Evolutionary conservation across 2,888 invertebrate genomes (phyloP).

Genomic region (Meiosimyza decipiens): DNA sequence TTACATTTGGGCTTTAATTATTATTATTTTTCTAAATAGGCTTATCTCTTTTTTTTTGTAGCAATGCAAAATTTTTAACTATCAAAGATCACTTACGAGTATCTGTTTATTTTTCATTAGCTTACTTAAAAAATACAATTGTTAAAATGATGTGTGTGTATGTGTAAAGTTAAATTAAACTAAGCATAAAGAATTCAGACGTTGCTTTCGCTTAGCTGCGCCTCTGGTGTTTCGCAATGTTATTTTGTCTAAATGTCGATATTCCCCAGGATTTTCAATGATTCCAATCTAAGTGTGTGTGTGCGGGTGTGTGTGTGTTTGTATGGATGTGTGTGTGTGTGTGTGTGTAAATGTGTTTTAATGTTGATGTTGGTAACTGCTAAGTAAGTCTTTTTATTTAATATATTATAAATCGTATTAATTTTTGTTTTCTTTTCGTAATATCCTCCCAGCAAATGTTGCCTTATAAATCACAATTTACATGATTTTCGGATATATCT

Average conservation of each 20-base stretch:
- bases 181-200: too few relatives aligned
- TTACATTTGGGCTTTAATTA: too few relatives aligned
- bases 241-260: not conserved
- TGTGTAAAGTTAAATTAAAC: not conserved
- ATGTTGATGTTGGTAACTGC: conserved; percentile 8
- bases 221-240: not conserved
- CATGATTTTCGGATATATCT: conserved; percentile 37
- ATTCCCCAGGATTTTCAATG: not conserved
- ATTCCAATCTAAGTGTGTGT: conserved; percentile 19
- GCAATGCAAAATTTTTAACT: conserved; percentile 28
- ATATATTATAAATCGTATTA: conserved; percentile 26
- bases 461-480: not conserved
- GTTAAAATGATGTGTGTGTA: conserved; percentile 8
- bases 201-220: not conserved
- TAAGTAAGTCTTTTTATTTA: conserved; percentile 27
- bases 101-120: not conserved
- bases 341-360: conserved; percentile 16
- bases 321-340: conserved; percentile 29
- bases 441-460: conserved; percentile 1
- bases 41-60: conserved; percentile 9
- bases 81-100: conserved; percentile 30
- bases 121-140: too few relatives aligned
- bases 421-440: not conserved
- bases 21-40: conserved; percentile 13
- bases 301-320: conserved; percentile 21